Conservation (phyloP, 2,113 vertebrate species). For the Engystomops pustulosus region DNA sequence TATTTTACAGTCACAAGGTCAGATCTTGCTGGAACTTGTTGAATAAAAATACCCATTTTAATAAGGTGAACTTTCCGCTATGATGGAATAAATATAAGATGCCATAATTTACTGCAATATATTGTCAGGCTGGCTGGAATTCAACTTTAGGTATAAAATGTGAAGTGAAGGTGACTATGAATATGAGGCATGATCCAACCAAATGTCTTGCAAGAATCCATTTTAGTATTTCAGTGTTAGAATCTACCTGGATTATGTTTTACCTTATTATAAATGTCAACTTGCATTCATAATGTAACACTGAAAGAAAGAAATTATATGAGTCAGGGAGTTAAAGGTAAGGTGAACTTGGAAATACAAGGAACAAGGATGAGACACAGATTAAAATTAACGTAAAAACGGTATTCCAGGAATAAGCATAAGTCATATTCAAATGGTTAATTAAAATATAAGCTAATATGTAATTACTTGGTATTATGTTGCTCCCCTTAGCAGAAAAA, state of each 20-base stretch:
- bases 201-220: background rate
- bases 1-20: constrained; percentile 26
- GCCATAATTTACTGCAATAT: constrained; percentile 19
- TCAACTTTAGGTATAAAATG: constrained; percentile 30
- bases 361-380: too few species aligned
- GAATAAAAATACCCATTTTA: constrained; percentile 41
- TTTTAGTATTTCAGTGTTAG: too few species aligned
- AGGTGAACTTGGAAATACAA: too few species aligned
- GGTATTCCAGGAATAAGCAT: too few species aligned
- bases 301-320: background rate
- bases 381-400: too few species aligned
- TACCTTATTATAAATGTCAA: too few species aligned
- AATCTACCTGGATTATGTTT: too few species aligned
- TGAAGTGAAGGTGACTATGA: constrained; percentile 35
- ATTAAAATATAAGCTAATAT: too few species aligned
- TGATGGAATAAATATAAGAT: constrained; percentile 16
- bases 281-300: too few species aligned
- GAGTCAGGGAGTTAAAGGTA: background rate
- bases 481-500: too few species aligned
- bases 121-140: constrained; percentile 22
- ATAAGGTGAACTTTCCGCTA: background rate
- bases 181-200: background rate
- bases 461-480: too few species aligned
- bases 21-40: constrained; percentile 30
- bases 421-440: too few species aligned